phyloP scores from a whole-genome alignment of 2,797 vertebrate species.

The Labroides dimidiatus region DNA sequence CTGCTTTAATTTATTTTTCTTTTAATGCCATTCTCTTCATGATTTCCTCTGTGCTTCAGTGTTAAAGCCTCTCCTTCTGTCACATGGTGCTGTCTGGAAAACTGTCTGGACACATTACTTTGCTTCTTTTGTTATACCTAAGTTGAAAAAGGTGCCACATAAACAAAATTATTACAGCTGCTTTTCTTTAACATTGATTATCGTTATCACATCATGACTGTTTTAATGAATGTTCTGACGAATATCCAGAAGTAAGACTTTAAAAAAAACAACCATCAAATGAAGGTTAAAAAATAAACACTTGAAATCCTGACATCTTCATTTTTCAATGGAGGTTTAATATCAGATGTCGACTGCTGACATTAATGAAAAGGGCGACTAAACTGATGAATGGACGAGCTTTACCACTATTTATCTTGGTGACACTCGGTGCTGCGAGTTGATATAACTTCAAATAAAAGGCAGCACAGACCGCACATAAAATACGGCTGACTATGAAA shows the following conservation, averaged over 20 bases:
- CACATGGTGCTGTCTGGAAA: no score
- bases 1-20: no score
- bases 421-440: conserved; percentile 31
- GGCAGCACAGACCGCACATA: conserved; percentile 37
- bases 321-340: conserved; percentile 1
- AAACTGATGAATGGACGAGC: conserved; percentile 39
- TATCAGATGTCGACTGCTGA: conserved; percentile 17
- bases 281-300: background rate
- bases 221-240: background rate
- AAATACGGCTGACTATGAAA: conserved; percentile 58
- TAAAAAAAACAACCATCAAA: background rate
- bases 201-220: background rate
- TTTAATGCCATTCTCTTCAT: no score
- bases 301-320: background rate
- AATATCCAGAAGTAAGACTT: background rate
- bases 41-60: no score
- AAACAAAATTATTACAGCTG: no score
- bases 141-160: no score
- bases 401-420: conserved; percentile 31
- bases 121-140: no score
- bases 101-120: no score
- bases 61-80: no score
- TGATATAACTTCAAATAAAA: conserved; percentile 61
- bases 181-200: background rate
- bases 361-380: conserved; percentile 15